These are phyloP conservation scores for Aphrophora alni DNA, from an alignment of 2,888 invertebrate genomes.

Conservation along the genomic window DNA sequence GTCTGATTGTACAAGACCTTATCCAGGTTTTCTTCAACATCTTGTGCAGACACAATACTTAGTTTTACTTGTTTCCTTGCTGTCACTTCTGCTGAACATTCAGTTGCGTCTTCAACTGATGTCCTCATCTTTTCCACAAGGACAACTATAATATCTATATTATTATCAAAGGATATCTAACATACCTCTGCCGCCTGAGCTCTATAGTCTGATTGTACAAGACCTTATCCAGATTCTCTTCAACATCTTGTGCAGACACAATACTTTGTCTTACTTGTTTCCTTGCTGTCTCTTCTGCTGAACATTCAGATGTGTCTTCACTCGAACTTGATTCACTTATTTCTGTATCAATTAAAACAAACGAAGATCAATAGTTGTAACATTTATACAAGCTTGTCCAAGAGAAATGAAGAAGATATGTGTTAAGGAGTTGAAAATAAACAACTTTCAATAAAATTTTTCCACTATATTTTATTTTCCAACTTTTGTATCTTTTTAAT, in stretches of 20 bases:
- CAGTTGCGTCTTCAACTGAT: neutral
- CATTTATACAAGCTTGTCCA: no score
- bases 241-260: neutral
- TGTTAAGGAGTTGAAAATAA: no score
- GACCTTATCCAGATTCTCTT: neutral
- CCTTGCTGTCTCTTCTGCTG: neutral
- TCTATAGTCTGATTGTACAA: neutral
- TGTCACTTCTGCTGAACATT: neutral
- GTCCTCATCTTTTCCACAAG: no score
- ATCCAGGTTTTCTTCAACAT: neutral
- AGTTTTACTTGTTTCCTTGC: neutral
- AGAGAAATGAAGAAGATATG: no score
- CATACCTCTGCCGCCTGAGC: neutral
- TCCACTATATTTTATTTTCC: no score
- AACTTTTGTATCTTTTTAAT: no score
- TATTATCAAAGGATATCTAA: no score
- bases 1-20: neutral
- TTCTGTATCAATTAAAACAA: neutral
- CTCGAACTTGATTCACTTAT: neutral
- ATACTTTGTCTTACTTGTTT: neutral
- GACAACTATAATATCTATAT: no score
- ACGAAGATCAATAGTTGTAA: neutral
- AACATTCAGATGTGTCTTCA: neutral
- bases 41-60: neutral
- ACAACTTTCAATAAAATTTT: no score